These are phyloP conservation scores for Drosophila engyochracea DNA, from an alignment of 2,888 invertebrate genomes.

Conservation along the genomic window DNA sequence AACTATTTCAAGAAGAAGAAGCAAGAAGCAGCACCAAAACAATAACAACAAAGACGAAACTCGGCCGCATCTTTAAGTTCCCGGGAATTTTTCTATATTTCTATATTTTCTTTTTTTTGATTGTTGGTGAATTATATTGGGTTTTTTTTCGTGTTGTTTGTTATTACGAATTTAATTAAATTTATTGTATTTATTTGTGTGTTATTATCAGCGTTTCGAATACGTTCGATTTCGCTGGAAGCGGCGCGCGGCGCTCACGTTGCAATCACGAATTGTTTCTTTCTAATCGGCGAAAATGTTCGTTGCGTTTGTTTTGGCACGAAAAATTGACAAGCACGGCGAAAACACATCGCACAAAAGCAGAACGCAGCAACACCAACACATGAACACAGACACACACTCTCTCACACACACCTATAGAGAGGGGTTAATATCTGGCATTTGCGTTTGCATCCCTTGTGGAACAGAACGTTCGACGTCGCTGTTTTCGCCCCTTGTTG, in stretches of 20 bases:
- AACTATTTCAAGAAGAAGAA: constrained; percentile 51
- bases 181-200: constrained; percentile 10
- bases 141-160: constrained; percentile 9
- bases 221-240: constrained; percentile 25
- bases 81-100: constrained; percentile 29
- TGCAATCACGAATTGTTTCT: constrained; percentile 81
- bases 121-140: neutral
- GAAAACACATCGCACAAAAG: constrained; percentile 68
- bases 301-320: constrained; percentile 84
- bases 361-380: constrained; percentile 43
- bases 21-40: constrained; percentile 42
- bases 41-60: constrained; percentile 65
- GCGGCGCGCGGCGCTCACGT: constrained; percentile 70
- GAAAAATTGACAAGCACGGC: constrained; percentile 76
- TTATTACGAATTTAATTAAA: constrained; percentile 10
- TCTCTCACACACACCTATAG: constrained; percentile 25
- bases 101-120: neutral
- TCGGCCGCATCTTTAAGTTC: constrained; percentile 24
- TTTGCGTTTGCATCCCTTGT: constrained; percentile 79
- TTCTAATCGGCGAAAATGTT: constrained; percentile 84
- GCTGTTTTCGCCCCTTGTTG: constrained; percentile 57
- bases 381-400: constrained; percentile 35
- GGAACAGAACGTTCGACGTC: constrained; percentile 38
- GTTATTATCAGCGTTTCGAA: constrained; percentile 46
- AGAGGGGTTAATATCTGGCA: constrained; percentile 77